Base-by-base conservation (phyloP, 2,113 vertebrate species). In the Poeciliopsis retropinna region DNA sequence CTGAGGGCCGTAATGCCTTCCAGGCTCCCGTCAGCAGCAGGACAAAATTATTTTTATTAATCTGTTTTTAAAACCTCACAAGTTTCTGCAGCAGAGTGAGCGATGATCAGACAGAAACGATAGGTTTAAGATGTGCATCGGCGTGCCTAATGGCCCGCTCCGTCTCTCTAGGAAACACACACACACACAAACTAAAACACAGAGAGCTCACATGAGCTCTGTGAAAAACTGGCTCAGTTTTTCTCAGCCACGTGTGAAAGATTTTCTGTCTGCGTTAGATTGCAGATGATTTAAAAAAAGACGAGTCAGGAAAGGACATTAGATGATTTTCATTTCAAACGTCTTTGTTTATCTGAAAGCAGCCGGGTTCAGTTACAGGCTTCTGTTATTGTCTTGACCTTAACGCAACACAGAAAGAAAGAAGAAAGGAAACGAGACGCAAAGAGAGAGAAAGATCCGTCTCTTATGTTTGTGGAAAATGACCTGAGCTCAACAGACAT, bases 361-460 rank as follows among this genome's bases (percentile, higher is more conserved):
- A 83, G 79, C 37, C 75, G 65, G 77, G 72, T 91, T 84, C 76
- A 84, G 88, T 92, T 90, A 88, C 64, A 72, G 75, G 69, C 76
- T 81, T 84, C 91, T 91, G 90, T 87, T 92, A 92, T 81, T 86
- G 89, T 88, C 93, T 91, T 83, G 86, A 78, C 30, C 70, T 63
- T 77, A 34, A 60, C 83, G 87, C 80, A 7, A n/a, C 67, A 73
- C 60, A 87, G 83, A 83, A 76, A 85, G 81, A 88, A 47, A 70
- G 71, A 51, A 69, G 32, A 73, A 76, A 47, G 37, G 31, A 13
- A 13, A n/a, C 57, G 34, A 75, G 12, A 73, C 22, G 37, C 17
- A 28, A 29, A 39, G 25, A 82, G 72, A 70, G 27, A 75, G 81
- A 81, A 68, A 79, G 70, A 29, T 32, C 12, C 51, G 54, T 77